Conservation (phyloP, 2,113 vertebrate species). For the Halichoerus grypus region DNA sequence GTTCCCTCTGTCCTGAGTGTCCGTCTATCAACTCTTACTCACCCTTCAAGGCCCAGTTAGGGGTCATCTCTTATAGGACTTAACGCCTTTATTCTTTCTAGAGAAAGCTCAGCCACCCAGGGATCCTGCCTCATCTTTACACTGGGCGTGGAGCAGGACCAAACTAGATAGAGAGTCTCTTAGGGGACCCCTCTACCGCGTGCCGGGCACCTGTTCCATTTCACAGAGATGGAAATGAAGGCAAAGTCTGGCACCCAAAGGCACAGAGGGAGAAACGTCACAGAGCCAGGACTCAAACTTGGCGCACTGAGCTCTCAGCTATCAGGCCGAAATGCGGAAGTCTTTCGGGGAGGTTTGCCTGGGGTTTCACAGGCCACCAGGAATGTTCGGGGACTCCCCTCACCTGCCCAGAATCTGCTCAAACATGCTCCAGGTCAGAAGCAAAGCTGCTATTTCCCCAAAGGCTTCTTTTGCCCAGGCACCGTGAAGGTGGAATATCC, state of each 20-base stretch:
- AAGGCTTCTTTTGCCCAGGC: background rate
- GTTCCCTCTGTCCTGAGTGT: background rate
- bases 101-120: background rate
- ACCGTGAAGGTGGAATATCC: background rate
- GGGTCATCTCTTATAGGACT: background rate
- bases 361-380: background rate
- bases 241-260: background rate
- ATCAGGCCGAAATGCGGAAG: background rate
- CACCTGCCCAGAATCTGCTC: background rate
- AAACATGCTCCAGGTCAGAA: background rate
- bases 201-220: background rate
- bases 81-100: background rate
- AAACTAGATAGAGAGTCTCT: background rate
- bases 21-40: background rate
- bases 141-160: background rate
- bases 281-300: background rate
- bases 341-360: background rate
- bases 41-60: background rate
- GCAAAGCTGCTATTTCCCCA: background rate
- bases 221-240: background rate
- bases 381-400: constrained; percentile 64
- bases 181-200: background rate
- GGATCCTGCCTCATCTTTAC: background rate
- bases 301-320: background rate
- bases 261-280: background rate